Evolutionary conservation across 2,113 vertebrate genomes (phyloP).

Genomic region (Vimba vimba): DNA sequence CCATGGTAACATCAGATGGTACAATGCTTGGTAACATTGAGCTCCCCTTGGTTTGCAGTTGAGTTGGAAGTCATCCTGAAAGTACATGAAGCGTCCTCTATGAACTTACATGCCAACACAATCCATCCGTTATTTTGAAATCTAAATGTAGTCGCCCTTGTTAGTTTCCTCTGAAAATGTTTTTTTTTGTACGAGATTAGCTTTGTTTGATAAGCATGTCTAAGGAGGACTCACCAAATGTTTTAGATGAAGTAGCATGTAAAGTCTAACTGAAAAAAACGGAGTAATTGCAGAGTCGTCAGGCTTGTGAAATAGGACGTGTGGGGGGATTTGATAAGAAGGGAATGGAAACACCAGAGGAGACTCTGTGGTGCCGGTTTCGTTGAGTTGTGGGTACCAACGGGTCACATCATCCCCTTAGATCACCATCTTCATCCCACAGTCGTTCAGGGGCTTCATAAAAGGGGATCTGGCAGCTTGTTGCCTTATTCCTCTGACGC

Average conservation of each 20-base stretch:
- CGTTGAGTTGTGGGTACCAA: background rate
- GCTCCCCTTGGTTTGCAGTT: background rate
- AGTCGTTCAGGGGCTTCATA: slow-evolving; percentile 19
- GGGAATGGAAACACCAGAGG: slow-evolving; percentile 33
- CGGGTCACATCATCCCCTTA: background rate
- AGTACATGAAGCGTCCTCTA: background rate
- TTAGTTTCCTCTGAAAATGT: background rate
- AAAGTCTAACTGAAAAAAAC: background rate
- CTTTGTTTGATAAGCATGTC: slow-evolving; percentile 20
- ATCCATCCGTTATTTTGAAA: background rate
- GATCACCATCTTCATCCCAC: slow-evolving; percentile 23
- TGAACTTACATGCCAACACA: background rate
- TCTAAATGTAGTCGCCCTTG: background rate
- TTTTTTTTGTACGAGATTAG: background rate
- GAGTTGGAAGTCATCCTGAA: background rate
- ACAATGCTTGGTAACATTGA: slow-evolving; percentile 53
- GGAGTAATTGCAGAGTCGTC: slow-evolving; percentile 7
- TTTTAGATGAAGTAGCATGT: slow-evolving; percentile 13
- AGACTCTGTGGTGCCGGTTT: slow-evolving; percentile 24
- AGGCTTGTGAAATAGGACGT: slow-evolving; percentile 26
- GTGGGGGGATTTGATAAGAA: slow-evolving; percentile 33
- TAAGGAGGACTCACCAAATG: background rate
- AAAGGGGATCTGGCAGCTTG: slow-evolving; percentile 36
- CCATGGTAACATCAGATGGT: slow-evolving; percentile 68
- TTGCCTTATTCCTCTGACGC: slow-evolving; percentile 52